Evolutionary conservation across 2,113 vertebrate genomes (phyloP).

Genomic region (Macrotus californicus): DNA sequence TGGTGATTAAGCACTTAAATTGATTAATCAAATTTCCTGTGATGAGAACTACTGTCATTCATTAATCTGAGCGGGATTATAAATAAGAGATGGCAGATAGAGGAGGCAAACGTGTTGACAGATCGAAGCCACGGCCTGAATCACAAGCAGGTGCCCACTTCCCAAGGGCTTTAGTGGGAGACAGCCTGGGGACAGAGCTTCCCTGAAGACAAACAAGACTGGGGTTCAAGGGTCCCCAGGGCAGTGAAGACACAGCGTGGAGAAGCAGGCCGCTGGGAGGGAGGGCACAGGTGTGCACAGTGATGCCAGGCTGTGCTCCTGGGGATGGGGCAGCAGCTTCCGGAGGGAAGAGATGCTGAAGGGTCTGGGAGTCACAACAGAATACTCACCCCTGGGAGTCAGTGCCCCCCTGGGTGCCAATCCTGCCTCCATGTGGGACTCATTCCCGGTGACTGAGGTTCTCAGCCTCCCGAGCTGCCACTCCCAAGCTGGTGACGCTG

Average conservation of each 20-base stretch:
- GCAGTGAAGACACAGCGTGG: constrained; percentile 73
- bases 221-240: constrained; percentile 74
- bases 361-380: fast-evolving
- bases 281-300: constrained; percentile 30
- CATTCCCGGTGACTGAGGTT: fast-evolving
- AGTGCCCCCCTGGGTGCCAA: background rate
- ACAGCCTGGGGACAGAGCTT: constrained; percentile 68
- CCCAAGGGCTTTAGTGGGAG: constrained; percentile 66
- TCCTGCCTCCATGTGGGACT: fast-evolving
- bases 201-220: constrained; percentile 78
- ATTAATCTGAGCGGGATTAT: constrained; percentile 87
- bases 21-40: constrained; percentile 89
- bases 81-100: constrained; percentile 85
- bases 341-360: fast-evolving
- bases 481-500: fast-evolving
- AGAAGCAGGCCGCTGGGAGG: constrained; percentile 45
- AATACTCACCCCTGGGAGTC: too few relatives aligned
- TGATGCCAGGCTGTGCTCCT: background rate
- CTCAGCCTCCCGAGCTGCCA: background rate
- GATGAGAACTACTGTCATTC: constrained; percentile 87
- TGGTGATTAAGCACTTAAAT: constrained; percentile 87
- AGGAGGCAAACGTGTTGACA: constrained; percentile 81
- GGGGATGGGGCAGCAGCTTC: fast-evolving
- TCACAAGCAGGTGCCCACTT: constrained; percentile 75
- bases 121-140: constrained; percentile 72